Evolutionary conservation across 2,888 invertebrate species (phyloP).

Genomic region (Camponotus fellah): DNA sequence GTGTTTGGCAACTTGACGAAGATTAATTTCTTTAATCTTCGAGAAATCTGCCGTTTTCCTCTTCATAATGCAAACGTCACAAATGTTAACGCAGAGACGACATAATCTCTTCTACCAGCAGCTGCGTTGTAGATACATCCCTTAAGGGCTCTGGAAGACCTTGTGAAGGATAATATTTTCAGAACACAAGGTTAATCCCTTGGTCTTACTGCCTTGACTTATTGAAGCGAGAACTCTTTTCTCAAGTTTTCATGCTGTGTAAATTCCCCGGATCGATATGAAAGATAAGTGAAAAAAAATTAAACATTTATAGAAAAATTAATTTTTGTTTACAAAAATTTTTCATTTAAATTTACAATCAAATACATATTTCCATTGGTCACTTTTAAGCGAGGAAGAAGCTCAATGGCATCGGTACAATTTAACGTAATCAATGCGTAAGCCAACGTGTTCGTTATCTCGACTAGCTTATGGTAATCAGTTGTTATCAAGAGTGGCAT

Average conservation of each 20-base stretch:
- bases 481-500: conserved; percentile 69
- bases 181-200: conserved; percentile 50
- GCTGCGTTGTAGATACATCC: conserved; percentile 29
- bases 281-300: not conserved
- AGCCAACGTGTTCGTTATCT: conserved; percentile 54
- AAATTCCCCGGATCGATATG: conserved; percentile 5
- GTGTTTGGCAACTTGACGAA: not conserved
- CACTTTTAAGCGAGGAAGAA: not conserved
- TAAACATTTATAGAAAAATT: conserved; percentile 16
- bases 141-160: conserved; percentile 36
- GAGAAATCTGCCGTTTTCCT: not conserved
- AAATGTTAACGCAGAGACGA: conserved; percentile 18
- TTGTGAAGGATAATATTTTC: conserved; percentile 48
- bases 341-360: conserved; percentile 1
- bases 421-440: conserved; percentile 28
- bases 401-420: not conserved
- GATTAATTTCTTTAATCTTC: conserved; percentile 29
- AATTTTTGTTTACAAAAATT: not conserved
- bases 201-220: conserved; percentile 36
- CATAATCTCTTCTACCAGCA: conserved; percentile 19
- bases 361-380: not conserved
- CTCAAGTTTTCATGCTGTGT: conserved; percentile 11
- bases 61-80: conserved; percentile 31
- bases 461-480: conserved; percentile 69
- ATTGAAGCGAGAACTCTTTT: conserved; percentile 43